Conservation (phyloP, 2,888 invertebrate genomes). For the Drosophila siamana region DNA sequence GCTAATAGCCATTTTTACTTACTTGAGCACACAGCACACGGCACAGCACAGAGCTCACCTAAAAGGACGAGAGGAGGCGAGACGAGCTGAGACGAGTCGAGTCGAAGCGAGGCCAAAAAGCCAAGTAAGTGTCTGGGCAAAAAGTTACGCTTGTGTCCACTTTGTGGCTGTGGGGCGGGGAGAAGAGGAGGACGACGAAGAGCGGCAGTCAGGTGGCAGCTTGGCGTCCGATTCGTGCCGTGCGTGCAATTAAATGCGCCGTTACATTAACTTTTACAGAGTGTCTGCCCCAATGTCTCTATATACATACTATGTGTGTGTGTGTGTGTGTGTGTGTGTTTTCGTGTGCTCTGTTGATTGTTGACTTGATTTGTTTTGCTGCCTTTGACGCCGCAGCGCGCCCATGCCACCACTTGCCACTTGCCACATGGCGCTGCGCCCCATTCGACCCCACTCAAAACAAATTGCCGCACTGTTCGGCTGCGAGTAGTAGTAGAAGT, state of each 20-base stretch:
- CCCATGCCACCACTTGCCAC: neutral
- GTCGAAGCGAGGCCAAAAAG: conserved; percentile 73
- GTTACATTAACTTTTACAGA: conserved; percentile 81
- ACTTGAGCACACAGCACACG: conserved; percentile 55
- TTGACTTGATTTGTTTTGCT: conserved; percentile 82
- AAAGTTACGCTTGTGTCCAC: conserved; percentile 68
- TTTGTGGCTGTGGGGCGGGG: conserved; percentile 25
- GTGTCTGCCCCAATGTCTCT: conserved; percentile 71
- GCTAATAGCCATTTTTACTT: conserved; percentile 80
- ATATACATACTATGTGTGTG: conserved; percentile 5
- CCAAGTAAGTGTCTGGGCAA: conserved; percentile 66
- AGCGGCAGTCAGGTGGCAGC: neutral
- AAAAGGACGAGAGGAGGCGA: conserved; percentile 46
- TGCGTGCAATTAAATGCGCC: conserved; percentile 82
- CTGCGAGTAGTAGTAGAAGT: conserved; percentile 13
- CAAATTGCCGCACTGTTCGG: conserved; percentile 72
- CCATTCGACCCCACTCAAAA: conserved; percentile 73
- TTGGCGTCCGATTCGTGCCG: conserved; percentile 57
- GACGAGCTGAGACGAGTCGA: too few relatives aligned
- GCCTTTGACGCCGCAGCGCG: conserved; percentile 63
- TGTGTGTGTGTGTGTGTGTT: conserved; percentile 31
- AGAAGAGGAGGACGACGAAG: too few relatives aligned
- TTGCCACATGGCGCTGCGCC: conserved; percentile 21
- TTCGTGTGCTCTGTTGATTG: conserved; percentile 77
- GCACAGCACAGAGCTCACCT: conserved; percentile 54